Percentiles rank a stretch among this genome's conserved stretches.
phyloP scores from a whole-genome alignment of 2,888 invertebrate species.

The Cheilosia vulpina region DNA sequence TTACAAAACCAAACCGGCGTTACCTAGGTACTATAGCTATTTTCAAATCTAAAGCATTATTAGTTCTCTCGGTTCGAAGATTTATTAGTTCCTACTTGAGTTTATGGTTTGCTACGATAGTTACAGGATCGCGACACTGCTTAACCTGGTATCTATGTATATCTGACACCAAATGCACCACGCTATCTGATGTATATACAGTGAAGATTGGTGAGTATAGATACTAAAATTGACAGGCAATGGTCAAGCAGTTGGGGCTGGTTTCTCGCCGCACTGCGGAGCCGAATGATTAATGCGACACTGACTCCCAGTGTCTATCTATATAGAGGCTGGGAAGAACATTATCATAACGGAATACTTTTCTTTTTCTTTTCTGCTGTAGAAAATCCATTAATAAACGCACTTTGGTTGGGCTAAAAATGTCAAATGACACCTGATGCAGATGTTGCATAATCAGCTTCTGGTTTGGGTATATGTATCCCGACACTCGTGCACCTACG shows the following conservation, averaged over 20 bases:
- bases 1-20: slow-evolving; percentile 16
- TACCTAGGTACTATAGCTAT: neutral
- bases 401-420: too few relatives aligned
- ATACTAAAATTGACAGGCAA: slow-evolving; percentile 69
- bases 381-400: too few relatives aligned
- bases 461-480: too few relatives aligned
- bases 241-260: slow-evolving; percentile 67
- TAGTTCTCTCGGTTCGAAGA: slow-evolving; percentile 27
- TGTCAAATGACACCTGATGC: too few relatives aligned
- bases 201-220: slow-evolving; percentile 68
- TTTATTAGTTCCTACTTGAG: slow-evolving; percentile 70
- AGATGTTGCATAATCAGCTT: too few relatives aligned
- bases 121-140: slow-evolving; percentile 63
- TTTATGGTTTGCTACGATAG: slow-evolving; percentile 71
- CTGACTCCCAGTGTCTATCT: slow-evolving; percentile 14
- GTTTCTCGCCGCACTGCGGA: slow-evolving; percentile 11
- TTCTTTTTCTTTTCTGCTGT: neutral
- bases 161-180: neutral
- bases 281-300: slow-evolving; percentile 69
- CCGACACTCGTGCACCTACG: too few relatives aligned
- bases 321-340: slow-evolving; percentile 42
- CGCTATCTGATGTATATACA: neutral
- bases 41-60: neutral
- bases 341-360: slow-evolving; percentile 70
- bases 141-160: slow-evolving; percentile 6